Evolutionary conservation across 2,797 vertebrate species (phyloP).

Genomic region (Morelia viridis): DNA sequence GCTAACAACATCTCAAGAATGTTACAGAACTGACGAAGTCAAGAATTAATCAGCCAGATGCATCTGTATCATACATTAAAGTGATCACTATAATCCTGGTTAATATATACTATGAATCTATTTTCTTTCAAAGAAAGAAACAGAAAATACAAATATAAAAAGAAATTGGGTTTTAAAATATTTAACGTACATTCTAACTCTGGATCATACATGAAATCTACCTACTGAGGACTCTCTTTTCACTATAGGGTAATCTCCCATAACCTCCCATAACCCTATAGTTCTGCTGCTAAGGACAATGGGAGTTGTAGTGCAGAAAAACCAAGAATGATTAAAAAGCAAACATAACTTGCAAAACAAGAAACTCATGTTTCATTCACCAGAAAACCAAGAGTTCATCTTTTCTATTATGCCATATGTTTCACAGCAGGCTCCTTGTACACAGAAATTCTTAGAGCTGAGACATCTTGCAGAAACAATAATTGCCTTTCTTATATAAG

Average conservation of each 20-base stretch:
- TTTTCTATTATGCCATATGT: neutral
- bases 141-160: conserved; percentile 38
- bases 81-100: neutral
- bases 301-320: neutral
- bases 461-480: neutral
- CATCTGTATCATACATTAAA: neutral
- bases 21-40: neutral
- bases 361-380: neutral
- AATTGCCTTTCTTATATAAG: neutral
- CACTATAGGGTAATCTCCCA: neutral
- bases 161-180: neutral
- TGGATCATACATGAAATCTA: neutral
- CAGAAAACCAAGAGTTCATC: neutral
- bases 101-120: neutral
- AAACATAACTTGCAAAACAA: neutral
- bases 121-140: conserved; percentile 16
- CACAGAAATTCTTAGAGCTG: neutral
- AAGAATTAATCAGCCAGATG: neutral
- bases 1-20: neutral
- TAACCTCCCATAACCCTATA: neutral
- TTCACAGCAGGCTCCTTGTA: neutral
- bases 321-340: neutral
- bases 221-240: neutral
- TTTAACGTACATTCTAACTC: neutral
- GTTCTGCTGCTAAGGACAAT: neutral